Base-by-base conservation (phyloP, 2,888 invertebrate species). In the Ormia ochracea region DNA sequence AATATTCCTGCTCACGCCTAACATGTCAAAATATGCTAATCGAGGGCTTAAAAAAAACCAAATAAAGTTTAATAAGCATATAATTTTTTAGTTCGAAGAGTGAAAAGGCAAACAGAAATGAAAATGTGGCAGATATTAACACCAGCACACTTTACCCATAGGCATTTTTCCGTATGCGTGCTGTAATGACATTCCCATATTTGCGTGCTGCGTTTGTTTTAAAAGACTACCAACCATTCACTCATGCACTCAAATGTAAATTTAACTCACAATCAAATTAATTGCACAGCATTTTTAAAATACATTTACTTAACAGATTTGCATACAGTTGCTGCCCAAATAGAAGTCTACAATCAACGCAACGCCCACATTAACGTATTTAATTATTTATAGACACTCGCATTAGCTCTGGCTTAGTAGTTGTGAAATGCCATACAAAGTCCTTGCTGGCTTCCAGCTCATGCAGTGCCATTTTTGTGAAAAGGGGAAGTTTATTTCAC, bases 21-120 rank as follows among this genome's bases (percentile, higher is more conserved):
- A 79, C 61, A 70, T 79, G 74, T 75, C 65, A 79, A 75, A 75
- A 66, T 79, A 75, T 79, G 75, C 75, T 75, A 79, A 79, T 79
- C 45, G 45, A 10, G 14, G 21, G 4, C 59, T 59, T 21, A 9
- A 17, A 58, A 31, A 26, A 23, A 26, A n/a, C n/a, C n/a, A n/a
- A n/a, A n/a, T n/a, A n/a, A n/a, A n/a, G n/a, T n/a, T n/a, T n/a
- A n/a, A n/a, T n/a, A n/a, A n/a, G n/a, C n/a, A 52, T 4, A 21
- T 38, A 17, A 50, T 38, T 50, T 52, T 38, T 23, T 3, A 17
- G 28, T 33, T 17, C 5, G 5, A 36, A 14, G 31, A 43, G 6
- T 3, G 3, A 1, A 10, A 6, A 4, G 17, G 36, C 17, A 28
- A n/a, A n/a, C n/a, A 23, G 4, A 0, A 36, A 12, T 17, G 14